Percentiles rank a stretch among this genome's conserved stretches.
These are phyloP conservation scores for Eunapius fragilis DNA, from an alignment of 37 sponge, comb jelly and placozoan species.

Conservation along the genomic window DNA sequence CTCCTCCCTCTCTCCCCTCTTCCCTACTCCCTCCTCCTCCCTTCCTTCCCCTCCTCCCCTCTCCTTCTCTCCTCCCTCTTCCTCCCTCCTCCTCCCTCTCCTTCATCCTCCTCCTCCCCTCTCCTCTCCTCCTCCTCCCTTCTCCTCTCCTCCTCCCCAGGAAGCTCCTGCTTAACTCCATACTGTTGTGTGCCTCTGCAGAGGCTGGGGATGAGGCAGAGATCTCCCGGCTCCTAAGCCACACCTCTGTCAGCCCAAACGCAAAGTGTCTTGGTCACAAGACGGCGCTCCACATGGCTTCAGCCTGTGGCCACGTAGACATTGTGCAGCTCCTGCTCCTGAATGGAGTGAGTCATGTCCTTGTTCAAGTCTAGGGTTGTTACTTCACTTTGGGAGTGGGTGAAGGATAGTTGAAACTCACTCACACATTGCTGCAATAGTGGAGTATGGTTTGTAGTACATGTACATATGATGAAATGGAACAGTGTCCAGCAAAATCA, in stretches of 20 bases:
- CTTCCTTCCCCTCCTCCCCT: too few species aligned
- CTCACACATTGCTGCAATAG: too few species aligned
- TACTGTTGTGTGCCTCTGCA: slow-evolving; percentile 77
- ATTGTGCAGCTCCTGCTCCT: slow-evolving; percentile 49
- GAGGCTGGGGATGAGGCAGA: slow-evolving; percentile 62
- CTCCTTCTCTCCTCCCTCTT: too few species aligned
- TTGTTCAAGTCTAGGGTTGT: background rate
- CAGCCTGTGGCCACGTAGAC: slow-evolving; percentile 40
- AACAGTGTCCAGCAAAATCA: too few species aligned
- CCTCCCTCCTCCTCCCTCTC: too few species aligned
- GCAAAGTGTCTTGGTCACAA: slow-evolving; percentile 79
- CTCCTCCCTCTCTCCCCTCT: too few species aligned
- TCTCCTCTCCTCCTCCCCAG: slow-evolving; percentile 35
- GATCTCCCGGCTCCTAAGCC: slow-evolving; percentile 42
- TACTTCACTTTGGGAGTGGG: background rate
- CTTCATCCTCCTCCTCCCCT: too few species aligned
- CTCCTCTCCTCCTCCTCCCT: too few species aligned
- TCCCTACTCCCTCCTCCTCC: too few species aligned
- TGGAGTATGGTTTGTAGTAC: too few species aligned
- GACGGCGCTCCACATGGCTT: slow-evolving; percentile 71
- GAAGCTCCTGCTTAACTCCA: slow-evolving; percentile 62
- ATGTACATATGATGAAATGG: too few species aligned
- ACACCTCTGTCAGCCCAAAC: slow-evolving; percentile 49
- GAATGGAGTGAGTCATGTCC: slow-evolving; percentile 42
- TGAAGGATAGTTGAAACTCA: too few species aligned